Conservation (phyloP, 2,888 invertebrate genomes). For the Zaprionus obscuricornis region DNA sequence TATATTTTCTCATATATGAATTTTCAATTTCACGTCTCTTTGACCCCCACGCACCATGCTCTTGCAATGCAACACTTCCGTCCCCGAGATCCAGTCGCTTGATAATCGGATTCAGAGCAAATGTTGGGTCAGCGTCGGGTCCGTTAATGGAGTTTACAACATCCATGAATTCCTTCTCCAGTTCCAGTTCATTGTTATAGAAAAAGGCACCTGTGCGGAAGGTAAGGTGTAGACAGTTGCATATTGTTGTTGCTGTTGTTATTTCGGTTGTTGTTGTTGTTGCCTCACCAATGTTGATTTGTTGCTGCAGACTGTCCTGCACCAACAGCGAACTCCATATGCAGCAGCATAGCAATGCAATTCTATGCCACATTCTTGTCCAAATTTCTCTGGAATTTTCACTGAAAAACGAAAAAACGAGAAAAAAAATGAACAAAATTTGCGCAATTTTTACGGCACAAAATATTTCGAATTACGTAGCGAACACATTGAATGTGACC, state of each 20-base stretch:
- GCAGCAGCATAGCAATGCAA: constrained; percentile 44
- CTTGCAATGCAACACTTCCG: constrained; percentile 76
- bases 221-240: background rate
- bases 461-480: constrained; percentile 41
- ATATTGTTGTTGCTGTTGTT: background rate
- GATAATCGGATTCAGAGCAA: constrained; percentile 78
- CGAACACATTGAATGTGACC: background rate
- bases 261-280: background rate
- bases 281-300: constrained; percentile 73
- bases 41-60: constrained; percentile 64
- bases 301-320: constrained; percentile 51
- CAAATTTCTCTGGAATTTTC: constrained; percentile 39
- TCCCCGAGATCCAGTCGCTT: constrained; percentile 65
- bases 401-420: constrained; percentile 15
- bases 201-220: constrained; percentile 83
- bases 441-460: constrained; percentile 18
- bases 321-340: constrained; percentile 59
- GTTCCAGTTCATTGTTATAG: constrained; percentile 84
- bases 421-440: constrained; percentile 9
- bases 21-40: background rate
- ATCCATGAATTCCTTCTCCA: constrained; percentile 85
- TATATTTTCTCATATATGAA: too few relatives aligned
- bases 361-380: constrained; percentile 54
- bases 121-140: constrained; percentile 64
- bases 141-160: constrained; percentile 84